These are phyloP conservation scores for Lepisosteus oculatus DNA, from an alignment of 2,113 vertebrate genomes.

Conservation along the genomic window DNA sequence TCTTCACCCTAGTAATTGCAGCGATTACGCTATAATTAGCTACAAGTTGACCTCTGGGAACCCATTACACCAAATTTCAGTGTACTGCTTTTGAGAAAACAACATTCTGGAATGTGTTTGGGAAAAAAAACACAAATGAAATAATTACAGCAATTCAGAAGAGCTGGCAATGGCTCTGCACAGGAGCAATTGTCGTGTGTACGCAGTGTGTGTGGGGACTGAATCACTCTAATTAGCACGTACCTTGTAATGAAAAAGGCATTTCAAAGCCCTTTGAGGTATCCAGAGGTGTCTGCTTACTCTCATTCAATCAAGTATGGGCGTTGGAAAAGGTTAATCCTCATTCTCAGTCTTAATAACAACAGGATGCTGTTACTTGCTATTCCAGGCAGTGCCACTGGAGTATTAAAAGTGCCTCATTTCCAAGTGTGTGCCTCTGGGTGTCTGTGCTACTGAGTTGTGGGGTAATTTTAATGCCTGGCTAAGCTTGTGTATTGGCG, in stretches of 20 bases:
- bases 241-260: not conserved
- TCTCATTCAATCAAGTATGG: not conserved
- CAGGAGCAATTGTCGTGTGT: not conserved
- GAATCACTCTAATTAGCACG: not conserved
- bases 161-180: too few relatives aligned
- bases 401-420: not conserved
- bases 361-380: not conserved
- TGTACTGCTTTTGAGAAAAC: not conserved
- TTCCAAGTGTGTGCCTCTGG: too few relatives aligned
- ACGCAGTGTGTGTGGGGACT: not conserved
- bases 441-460: too few relatives aligned
- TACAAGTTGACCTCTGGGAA: constrained; percentile 36
- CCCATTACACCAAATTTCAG: constrained; percentile 44
- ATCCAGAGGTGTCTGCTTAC: not conserved
- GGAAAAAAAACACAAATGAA: too few relatives aligned
- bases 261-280: not conserved
- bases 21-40: constrained; percentile 36
- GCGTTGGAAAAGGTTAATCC: constrained; percentile 6
- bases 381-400: not conserved
- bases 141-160: too few relatives aligned
- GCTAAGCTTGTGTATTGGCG: too few relatives aligned
- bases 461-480: too few relatives aligned
- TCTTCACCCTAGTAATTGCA: constrained; percentile 40
- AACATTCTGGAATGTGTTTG: not conserved
- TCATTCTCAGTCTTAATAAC: constrained; percentile 9